Conservation (phyloP, 1,140 invertebrate genomes). For the Drosophila suzukii region DNA sequence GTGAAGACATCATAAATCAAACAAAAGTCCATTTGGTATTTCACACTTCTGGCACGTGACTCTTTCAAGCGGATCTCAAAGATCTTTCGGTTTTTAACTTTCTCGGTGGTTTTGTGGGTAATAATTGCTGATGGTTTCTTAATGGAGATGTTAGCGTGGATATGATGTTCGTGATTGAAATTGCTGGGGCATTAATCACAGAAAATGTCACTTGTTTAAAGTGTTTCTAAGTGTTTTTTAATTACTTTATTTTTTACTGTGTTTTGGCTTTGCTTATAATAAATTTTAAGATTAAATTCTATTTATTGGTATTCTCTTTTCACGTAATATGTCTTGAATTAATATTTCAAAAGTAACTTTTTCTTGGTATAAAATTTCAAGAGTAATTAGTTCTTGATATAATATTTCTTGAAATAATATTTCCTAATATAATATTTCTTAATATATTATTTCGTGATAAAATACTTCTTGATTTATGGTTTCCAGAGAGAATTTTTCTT, state of each 20-base stretch:
- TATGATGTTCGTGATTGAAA: neutral
- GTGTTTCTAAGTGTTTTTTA: neutral
- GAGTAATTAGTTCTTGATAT: too few species aligned
- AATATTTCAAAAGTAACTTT: too few species aligned
- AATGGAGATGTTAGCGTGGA: conserved; percentile 31
- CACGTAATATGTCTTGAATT: too few species aligned
- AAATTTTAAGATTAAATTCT: too few species aligned
- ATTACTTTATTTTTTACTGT: neutral
- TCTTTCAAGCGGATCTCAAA: conserved; percentile 36
- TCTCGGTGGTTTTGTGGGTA: conserved; percentile 6
- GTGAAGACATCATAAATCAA: conserved; percentile 48
- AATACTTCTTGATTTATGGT: neutral
- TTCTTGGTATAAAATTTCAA: too few species aligned
- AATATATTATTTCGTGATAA: neutral
- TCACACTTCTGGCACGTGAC: conserved; percentile 52
- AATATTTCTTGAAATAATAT: too few species aligned
- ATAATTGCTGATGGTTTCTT: conserved; percentile 35
- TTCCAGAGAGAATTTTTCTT: neutral
- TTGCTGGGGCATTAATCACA: neutral
- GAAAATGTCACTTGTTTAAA: neutral
- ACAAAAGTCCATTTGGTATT: conserved; percentile 49
- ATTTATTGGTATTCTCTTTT: too few species aligned
- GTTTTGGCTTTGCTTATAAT: too few species aligned
- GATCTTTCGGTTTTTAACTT: conserved; percentile 36
- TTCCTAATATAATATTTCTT: too few species aligned